Base-by-base conservation (phyloP, 2,797 vertebrate species). In the Sciurus vulgaris region DNA sequence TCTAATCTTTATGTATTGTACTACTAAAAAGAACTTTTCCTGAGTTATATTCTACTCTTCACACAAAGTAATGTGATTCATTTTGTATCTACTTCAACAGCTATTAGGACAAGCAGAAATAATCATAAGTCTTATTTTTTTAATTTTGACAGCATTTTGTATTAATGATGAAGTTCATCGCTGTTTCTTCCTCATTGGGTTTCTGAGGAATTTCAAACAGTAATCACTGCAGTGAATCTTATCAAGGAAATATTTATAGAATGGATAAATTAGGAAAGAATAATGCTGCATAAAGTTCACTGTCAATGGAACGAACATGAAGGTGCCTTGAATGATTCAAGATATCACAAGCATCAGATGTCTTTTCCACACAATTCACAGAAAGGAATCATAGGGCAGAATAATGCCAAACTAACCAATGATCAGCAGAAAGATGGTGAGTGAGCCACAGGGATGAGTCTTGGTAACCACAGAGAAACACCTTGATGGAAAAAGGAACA, bases 201-300 rank as follows among this genome's bases (percentile, higher is more conserved):
- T 95, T 5, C 59, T 63, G 13, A 61, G 59, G n/a, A 56, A 86
- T 83, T 83, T 73, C 28, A 74, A 78, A 78, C 35, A 84, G 17
- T 76, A 26, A 70, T 85, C 14, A 18, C 2, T 79, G 44, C 20
- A 89, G 35, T 56, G 73, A 77, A 65, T 91, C 18, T 54, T 51
- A 74, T 8, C 84, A 79, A 96, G 69, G 44, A 93, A 83, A 93
- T 70, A 78, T 17, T 86, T 78, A 82, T 15, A 74, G 30, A 67
- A 47, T 81, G 20, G 63, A 67, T 87, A 89, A 79, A 47, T 38
- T 38, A 54, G 28, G 18, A 84, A 84, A 90, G 72, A 61, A 84
- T 24, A 0, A 4, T 30, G 2, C 28, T 26, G 8, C 12, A 7
- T 38, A 28, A 18, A 67, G 65, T 30, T 74, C 35, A 49, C 33